These are phyloP conservation scores for Ptilorrhoa leucosticta DNA, from an alignment of 2,113 vertebrate species.

Conservation along the genomic window DNA sequence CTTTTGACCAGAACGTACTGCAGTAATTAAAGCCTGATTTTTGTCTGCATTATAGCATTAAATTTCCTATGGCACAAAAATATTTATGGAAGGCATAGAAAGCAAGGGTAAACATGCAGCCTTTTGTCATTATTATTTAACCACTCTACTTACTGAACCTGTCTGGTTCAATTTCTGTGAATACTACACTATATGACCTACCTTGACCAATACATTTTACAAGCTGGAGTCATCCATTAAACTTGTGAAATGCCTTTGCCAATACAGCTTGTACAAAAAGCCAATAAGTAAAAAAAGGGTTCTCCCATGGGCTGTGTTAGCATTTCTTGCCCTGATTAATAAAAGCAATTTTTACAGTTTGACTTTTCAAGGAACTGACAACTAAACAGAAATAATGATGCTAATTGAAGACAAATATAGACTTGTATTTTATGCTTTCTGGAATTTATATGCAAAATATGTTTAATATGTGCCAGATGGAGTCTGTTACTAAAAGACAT, in stretches of 20 bases:
- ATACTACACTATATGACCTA: neutral
- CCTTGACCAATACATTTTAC: constrained; percentile 15
- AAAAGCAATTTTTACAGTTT: neutral
- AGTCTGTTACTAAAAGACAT: neutral
- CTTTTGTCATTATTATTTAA: constrained; percentile 42
- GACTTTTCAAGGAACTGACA: neutral
- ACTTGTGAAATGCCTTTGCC: constrained; percentile 43
- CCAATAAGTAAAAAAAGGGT: neutral
- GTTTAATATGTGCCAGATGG: neutral
- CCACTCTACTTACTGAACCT: constrained; percentile 1
- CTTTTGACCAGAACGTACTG: neutral
- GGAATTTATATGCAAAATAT: neutral
- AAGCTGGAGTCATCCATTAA: constrained; percentile 24
- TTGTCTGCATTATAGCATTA: neutral
- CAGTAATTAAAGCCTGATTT: constrained; percentile 21
- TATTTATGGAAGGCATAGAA: neutral
- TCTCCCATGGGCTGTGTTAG: neutral
- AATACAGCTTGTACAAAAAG: constrained; percentile 24
- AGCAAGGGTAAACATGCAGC: neutral
- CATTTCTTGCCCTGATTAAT: constrained; percentile 30
- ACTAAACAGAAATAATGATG: neutral
- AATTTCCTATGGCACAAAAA: neutral
- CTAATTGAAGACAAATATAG: constrained; percentile 10
- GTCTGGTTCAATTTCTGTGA: constrained; percentile 30
- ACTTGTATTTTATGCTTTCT: neutral